Evolutionary conservation across 2,888 invertebrate species (phyloP), one percentile per base, ranked within the genome.

Genomic region (Dichetophora obliterata): DNA sequence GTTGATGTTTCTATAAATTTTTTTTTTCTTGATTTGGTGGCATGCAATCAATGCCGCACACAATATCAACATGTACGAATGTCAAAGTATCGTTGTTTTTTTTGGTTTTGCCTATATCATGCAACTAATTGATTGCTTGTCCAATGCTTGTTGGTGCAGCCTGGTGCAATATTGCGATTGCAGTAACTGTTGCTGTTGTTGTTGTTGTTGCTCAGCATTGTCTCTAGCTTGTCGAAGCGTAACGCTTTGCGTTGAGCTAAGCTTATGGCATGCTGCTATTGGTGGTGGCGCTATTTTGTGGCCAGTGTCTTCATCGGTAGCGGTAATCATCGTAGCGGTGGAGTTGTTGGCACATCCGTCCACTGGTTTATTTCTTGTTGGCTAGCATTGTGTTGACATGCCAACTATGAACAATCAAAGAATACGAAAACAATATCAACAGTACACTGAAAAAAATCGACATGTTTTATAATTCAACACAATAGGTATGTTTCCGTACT

Each of bases 41-140:
- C 75, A 75, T 75, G 75, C 76, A 75, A 76, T 75, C 76, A 75
- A 75, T 52, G 70, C n/a, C 48, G 22, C 43, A 19, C 43, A 61
- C 75, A 68, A 48, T 68, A 75, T 19, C 57, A 57, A 11, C 70
- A 16, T n/a, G 70, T 59, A 22, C 71, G 75, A 73, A 75, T 78
- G 77, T 78, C 75, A 75, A 78, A 69, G 70, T 59, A 72, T 68
- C 72, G 75, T 65, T 63, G 11, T 16, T 75, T 8, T 14, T 31
- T 66, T 4, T 59, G 31, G 31, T 65, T 57, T 68, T 70, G 50
- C 31, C 24, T 70, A 24, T 68, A 78, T 78, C 81, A 82, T 81
- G 80, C 79, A 80, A 80, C 80, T 81, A 82, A 82, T 82, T 81
- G 82, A 82, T 82, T 80, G 81, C 81, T 82, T 80, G 81, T 80